Base-by-base conservation (phyloP, 2,113 vertebrate species). In the Furnarius figulus region DNA sequence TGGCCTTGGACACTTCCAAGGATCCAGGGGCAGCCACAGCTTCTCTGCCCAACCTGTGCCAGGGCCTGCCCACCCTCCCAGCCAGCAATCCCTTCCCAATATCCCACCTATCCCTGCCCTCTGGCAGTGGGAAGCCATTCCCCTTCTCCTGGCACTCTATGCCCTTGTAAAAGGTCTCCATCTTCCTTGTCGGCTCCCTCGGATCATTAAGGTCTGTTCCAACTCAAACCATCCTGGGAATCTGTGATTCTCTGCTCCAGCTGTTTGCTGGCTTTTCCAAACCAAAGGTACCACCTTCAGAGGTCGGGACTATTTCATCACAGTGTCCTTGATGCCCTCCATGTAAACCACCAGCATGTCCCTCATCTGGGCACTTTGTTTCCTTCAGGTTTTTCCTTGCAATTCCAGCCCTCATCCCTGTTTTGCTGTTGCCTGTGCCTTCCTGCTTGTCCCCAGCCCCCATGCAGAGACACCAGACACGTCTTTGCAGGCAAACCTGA, bases 1-100 rank as follows among this genome's bases (percentile, higher is more conserved):
- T 4, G 3, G 30, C 39, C 30, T 55, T 14, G 78, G 16, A 0
- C 39, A n/a, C 30, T 62, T 0, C 62, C 55, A 76, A 47, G 30
- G 40, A 75, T 55, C 70, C 68, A 40, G n/a, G 1, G 28, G 1
- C 62, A 75, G 62, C 28, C 62, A 5, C 62, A 68, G 46, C 61
- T 39, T 3, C 52, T 52, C 59, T 50, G 67, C 31, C 18, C 5
- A 42, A 1, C 13, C 27, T 9, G 10, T 66, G 7, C 55, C 63
- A 71, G 74, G 3, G 4, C 74, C 55, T 63, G 0, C 12, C 5
- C 42, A 58, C 31, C 39, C 24, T 75, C 4, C 3, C n/a, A 47
- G 17, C 6, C 7, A 82, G 3, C 3, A 40, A 27, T 47, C 68
- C 17, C 87, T 13, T 4, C 71, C 78, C 70, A 30, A 1, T 0